Conservation (phyloP, 2,888 invertebrate species). For the Oligia fasciuncula region DNA sequence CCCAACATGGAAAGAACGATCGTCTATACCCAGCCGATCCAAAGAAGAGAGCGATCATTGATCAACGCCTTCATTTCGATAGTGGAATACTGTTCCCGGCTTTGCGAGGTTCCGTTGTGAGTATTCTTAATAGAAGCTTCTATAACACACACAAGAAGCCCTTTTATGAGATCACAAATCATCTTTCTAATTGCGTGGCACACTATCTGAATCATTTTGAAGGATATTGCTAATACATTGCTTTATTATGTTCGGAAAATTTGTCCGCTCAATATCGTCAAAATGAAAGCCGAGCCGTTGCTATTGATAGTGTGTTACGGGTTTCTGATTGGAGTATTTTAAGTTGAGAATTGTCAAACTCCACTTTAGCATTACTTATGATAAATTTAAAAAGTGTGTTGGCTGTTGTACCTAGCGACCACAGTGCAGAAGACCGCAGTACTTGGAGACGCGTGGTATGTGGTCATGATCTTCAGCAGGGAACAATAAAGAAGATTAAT, state of each 20-base stretch:
- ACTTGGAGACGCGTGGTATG: neutral
- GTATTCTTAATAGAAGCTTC: conserved; percentile 25
- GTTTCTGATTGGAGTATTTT: neutral
- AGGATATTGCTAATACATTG: neutral
- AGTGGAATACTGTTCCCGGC: conserved; percentile 87
- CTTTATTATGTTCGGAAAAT: too few species aligned
- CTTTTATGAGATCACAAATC: neutral
- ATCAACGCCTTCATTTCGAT: conserved; percentile 90
- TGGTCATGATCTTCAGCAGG: neutral
- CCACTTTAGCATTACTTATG: neutral
- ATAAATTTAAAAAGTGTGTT: neutral
- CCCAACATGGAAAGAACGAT: conserved; percentile 89
- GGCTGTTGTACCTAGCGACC: neutral
- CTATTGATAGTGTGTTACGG: too few species aligned
- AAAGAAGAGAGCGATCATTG: conserved; percentile 85
- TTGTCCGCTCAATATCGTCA: neutral
- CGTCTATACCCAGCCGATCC: conserved; percentile 89
- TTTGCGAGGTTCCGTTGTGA: conserved; percentile 74
- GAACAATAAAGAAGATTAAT: neutral
- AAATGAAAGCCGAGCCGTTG: neutral
- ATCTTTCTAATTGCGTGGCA: neutral
- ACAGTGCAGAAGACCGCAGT: neutral
- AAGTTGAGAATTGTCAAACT: neutral
- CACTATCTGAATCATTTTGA: neutral
- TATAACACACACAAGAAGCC: neutral